Evolutionary conservation across 2,888 invertebrate species (phyloP).

Genomic region (Ochropacha duplaris): DNA sequence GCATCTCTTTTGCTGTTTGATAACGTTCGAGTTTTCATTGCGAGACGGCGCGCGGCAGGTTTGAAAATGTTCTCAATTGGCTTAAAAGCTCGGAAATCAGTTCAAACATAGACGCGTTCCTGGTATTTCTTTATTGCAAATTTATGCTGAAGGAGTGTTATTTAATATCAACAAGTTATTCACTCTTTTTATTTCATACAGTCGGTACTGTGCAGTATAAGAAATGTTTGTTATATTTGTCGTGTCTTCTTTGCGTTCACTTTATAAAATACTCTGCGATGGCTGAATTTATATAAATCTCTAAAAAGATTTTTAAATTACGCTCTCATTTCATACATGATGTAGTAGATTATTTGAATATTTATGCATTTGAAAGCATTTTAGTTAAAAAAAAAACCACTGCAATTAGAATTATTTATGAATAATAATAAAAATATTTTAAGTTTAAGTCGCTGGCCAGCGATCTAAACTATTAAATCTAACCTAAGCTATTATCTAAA

Average conservation of each 20-base stretch:
- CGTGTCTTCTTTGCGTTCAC: neutral
- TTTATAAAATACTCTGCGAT: neutral
- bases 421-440: too few species aligned
- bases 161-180: constrained; percentile 3
- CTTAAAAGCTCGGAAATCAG: constrained; percentile 54
- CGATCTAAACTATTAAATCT: too few species aligned
- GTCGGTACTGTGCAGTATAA: neutral
- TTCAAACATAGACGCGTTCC: constrained; percentile 28
- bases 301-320: too few species aligned
- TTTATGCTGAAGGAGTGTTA: neutral
- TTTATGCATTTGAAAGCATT: too few species aligned
- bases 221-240: neutral
- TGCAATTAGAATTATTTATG: neutral
- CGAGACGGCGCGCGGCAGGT: constrained; percentile 36
- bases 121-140: constrained; percentile 9
- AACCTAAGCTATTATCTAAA: too few species aligned
- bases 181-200: neutral
- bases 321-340: too few species aligned
- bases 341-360: too few species aligned
- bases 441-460: too few species aligned
- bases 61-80: constrained; percentile 56
- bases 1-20: constrained; percentile 76
- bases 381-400: neutral
- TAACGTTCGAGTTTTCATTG: constrained; percentile 53
- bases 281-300: too few species aligned